Evolutionary conservation across 2,113 vertebrate genomes (phyloP).

Genomic region (Lynx canadensis): DNA sequence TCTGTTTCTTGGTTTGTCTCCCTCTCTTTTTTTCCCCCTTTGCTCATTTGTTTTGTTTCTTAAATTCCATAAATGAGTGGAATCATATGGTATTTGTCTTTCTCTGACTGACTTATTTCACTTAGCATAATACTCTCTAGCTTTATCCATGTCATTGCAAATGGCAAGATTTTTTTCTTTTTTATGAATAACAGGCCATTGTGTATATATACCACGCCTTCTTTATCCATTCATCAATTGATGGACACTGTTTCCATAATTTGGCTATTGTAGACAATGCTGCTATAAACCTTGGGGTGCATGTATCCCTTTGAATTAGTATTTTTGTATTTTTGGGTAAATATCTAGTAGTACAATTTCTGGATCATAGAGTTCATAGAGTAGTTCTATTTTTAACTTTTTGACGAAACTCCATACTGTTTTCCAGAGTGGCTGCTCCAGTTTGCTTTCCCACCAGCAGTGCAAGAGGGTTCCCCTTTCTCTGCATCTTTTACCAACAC

Average conservation of each 20-base stretch:
- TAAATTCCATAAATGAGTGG: background rate
- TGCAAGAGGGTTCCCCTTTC: background rate
- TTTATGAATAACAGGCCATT: background rate
- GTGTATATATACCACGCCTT: background rate
- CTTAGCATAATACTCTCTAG: background rate
- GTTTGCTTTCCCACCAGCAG: background rate
- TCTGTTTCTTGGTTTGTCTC: background rate
- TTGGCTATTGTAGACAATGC: background rate
- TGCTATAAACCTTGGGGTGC: background rate
- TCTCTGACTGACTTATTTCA: background rate
- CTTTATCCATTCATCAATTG: background rate
- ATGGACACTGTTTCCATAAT: background rate
- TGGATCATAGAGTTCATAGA: background rate
- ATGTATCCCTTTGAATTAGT: background rate
- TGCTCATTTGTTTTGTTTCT: background rate
- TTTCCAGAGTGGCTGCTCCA: background rate
- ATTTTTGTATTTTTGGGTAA: background rate
- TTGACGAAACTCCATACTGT: background rate
- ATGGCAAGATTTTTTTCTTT: background rate
- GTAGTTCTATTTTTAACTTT: background rate
- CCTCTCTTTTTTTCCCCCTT: background rate
- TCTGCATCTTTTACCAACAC: background rate
- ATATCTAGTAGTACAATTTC: background rate
- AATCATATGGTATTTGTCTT: background rate
- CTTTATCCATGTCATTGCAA: background rate